Evolutionary conservation across 2,797 vertebrate species (phyloP).

Genomic region (Tiaroga cobitis): DNA sequence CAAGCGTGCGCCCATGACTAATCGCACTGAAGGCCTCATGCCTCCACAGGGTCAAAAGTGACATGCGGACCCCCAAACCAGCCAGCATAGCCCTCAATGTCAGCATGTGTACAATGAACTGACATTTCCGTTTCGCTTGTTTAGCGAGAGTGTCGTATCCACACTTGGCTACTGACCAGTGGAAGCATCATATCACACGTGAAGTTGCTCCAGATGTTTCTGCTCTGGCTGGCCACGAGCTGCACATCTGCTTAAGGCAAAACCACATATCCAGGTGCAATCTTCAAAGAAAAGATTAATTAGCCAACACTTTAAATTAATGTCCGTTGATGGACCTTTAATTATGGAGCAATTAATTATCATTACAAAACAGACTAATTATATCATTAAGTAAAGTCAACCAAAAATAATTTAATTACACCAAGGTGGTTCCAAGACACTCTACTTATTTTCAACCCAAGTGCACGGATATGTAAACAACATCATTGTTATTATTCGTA

Average conservation of each 20-base stretch:
- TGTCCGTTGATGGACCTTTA: conserved; percentile 81
- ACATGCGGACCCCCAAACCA: conserved; percentile 50
- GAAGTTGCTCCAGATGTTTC: conserved; percentile 58
- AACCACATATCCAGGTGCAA: conserved; percentile 56
- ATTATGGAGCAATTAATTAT: conserved; percentile 80
- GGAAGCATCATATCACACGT: conserved; percentile 46
- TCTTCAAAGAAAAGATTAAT: conserved; percentile 75
- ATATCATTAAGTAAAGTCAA: conserved; percentile 70
- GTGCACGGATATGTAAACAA: conserved; percentile 66
- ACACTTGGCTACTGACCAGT: conserved; percentile 59
- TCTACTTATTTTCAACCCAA: conserved; percentile 69
- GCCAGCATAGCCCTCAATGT: conserved; percentile 63
- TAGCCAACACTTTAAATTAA: conserved; percentile 81
- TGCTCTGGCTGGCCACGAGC: conserved; percentile 14
- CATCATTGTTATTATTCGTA: conserved; percentile 52
- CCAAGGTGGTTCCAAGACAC: conserved; percentile 72
- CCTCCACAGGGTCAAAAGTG: conserved; percentile 55
- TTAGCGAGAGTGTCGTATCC: conserved; percentile 62
- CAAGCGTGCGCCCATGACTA: conserved; percentile 56
- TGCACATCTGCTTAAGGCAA: conserved; percentile 60
- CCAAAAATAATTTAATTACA: conserved; percentile 80
- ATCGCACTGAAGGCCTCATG: conserved; percentile 55
- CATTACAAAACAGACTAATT: conserved; percentile 77
- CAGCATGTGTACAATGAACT: conserved; percentile 63
- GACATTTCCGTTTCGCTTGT: conserved; percentile 70